Evolutionary conservation across 2,113 vertebrate genomes (phyloP).

Genomic region (Chaetops frenatus): DNA sequence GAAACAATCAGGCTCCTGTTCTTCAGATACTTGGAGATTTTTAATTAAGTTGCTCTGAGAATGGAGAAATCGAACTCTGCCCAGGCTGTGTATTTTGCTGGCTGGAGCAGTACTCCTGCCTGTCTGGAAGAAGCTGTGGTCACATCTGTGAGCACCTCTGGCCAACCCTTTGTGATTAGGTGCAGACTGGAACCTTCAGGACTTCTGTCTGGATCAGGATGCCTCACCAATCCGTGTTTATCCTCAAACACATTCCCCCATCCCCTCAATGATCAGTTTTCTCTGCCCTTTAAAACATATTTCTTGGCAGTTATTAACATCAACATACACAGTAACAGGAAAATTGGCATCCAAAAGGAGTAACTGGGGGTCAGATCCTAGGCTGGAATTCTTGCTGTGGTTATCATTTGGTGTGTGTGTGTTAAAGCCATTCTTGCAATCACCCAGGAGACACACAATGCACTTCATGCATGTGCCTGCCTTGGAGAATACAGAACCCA

Average conservation of each 20-base stretch:
- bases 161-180: rapidly evolving
- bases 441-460: not conserved
- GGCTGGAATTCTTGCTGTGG: not conserved
- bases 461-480: not conserved
- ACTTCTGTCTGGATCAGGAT: not conserved
- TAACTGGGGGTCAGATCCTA: not conserved
- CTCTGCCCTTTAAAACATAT: not conserved
- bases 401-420: not conserved
- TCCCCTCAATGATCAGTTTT: not conserved
- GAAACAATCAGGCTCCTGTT: not conserved
- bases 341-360: not conserved
- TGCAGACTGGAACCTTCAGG: not conserved
- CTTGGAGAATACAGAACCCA: not conserved
- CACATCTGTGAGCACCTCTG: not conserved
- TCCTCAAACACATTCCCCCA: no score
- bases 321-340: not conserved
- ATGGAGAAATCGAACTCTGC: not conserved
- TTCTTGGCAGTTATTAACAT: not conserved
- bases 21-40: not conserved
- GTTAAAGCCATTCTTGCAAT: not conserved
- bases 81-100: not conserved
- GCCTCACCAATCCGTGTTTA: not conserved
- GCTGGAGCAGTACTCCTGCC: not conserved
- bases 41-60: not conserved
- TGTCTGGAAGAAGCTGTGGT: not conserved